Conservation (phyloP, 2,888 invertebrate species). For the Pseudococcus viburni region DNA sequence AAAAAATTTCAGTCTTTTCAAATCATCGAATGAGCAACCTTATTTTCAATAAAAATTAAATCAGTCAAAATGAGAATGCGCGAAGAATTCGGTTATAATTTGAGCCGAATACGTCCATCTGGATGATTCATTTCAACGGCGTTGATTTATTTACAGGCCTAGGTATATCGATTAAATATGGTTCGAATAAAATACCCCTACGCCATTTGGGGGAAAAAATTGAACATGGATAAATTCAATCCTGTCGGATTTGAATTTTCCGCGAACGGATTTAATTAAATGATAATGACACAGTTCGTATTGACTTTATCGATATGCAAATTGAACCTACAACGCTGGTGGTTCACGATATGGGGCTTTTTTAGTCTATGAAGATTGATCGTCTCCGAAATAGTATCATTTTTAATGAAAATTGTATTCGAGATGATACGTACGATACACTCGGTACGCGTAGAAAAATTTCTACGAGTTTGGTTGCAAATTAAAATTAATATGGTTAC, state of each 20-base stretch:
- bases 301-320: background rate
- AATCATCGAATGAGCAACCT: too few species aligned
- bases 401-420: background rate
- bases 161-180: too few species aligned
- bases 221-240: background rate
- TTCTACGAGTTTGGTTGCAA: slow-evolving; percentile 8
- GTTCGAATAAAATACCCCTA: too few species aligned
- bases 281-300: background rate
- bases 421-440: background rate
- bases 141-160: too few species aligned
- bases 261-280: background rate
- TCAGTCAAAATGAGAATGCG: too few species aligned
- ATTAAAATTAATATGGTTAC: slow-evolving; percentile 34
- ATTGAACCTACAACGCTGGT: background rate
- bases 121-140: too few species aligned
- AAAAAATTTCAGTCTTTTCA: too few species aligned
- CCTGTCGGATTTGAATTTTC: background rate
- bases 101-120: too few species aligned
- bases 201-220: too few species aligned
- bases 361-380: background rate
- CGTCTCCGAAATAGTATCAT: background rate
- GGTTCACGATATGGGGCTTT: background rate
- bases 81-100: too few species aligned
- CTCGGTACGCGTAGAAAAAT: background rate
- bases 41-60: too few species aligned